Conservation (phyloP, 1,140 invertebrate species). For the Ceratina calcarata region DNA sequence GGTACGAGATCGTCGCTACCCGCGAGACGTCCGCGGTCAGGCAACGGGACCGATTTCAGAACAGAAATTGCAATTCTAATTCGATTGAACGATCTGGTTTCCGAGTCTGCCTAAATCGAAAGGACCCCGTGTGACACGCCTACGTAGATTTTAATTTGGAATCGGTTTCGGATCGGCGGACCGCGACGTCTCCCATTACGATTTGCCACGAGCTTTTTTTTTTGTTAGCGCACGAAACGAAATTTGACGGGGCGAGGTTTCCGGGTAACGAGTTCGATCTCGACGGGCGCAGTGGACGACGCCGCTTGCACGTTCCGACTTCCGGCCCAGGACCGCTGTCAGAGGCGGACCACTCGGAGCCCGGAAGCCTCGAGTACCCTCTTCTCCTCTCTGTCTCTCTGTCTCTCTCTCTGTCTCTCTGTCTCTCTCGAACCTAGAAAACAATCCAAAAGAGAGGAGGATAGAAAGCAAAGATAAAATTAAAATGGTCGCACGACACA, state of each 20-base stretch:
- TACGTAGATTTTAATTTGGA: not conserved
- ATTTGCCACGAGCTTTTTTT: too few relatives aligned
- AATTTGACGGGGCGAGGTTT: conserved; percentile 26
- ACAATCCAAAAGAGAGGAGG: too few relatives aligned
- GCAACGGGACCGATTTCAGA: too few relatives aligned
- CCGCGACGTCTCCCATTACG: too few relatives aligned
- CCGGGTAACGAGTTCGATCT: conserved; percentile 29
- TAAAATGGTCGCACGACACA: conserved; percentile 63
- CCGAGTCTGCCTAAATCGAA: conserved; percentile 63
- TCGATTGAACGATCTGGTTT: too few relatives aligned
- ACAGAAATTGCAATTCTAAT: too few relatives aligned
- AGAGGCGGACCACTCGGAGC: not conserved
- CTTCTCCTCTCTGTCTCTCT: too few relatives aligned
- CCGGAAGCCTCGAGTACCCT: conserved; percentile 31
- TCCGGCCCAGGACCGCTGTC: not conserved
- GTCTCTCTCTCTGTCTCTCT: too few relatives aligned
- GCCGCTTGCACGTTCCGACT: conserved; percentile 11
- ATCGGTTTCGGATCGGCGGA: too few relatives aligned
- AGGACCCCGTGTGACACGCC: too few relatives aligned
- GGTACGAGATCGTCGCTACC: conserved; percentile 64
- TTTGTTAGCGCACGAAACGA: not conserved
- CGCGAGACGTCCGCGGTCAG: too few relatives aligned
- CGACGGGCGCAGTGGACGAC: conserved; percentile 21
- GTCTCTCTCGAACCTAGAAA: too few relatives aligned
- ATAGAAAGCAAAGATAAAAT: conserved; percentile 64